Percentiles rank a stretch among this genome's conserved stretches.
These are phyloP conservation scores for Sclerodermus sp. DNA, from an alignment of 2,888 invertebrate genomes.

Conservation along the genomic window DNA sequence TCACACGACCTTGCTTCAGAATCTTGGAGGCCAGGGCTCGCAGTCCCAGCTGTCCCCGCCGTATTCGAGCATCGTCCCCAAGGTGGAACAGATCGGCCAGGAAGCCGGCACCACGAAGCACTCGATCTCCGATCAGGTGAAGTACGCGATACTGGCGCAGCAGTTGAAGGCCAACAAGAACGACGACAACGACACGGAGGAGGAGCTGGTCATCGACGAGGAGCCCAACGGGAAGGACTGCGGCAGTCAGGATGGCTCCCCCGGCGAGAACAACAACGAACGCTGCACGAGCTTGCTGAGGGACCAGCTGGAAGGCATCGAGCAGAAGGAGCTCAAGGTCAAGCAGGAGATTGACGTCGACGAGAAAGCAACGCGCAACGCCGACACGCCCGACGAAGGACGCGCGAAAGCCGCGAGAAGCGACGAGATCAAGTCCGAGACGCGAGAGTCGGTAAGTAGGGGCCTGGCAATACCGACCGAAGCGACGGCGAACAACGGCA, in stretches of 20 bases:
- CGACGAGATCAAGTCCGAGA: too few relatives aligned
- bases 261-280: conserved; percentile 12
- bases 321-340: conserved; percentile 15
- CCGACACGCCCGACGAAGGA: background rate
- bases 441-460: too few relatives aligned
- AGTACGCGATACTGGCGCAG: conserved; percentile 77
- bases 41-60: conserved; percentile 29
- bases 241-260: too few relatives aligned
- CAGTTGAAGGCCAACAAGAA: conserved; percentile 65
- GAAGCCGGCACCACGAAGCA: conserved; percentile 52
- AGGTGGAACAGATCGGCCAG: conserved; percentile 50
- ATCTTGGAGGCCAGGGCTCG: conserved; percentile 20
- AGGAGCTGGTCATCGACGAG: conserved; percentile 71
- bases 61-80: conserved; percentile 36
- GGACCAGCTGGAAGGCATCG: conserved; percentile 41
- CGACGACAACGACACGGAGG: conserved; percentile 70
- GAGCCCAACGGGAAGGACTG: conserved; percentile 51
- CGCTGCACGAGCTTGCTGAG: conserved; percentile 43
- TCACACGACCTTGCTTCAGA: conserved; percentile 39
- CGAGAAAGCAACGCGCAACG: conserved; percentile 18
- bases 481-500: background rate
- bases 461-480: too few relatives aligned
- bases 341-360: conserved; percentile 25
- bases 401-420: too few relatives aligned
- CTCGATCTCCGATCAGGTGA: conserved; percentile 68